Base-by-base conservation (phyloP, 2,888 invertebrate genomes). In the Eristalinus sepulchralis region DNA sequence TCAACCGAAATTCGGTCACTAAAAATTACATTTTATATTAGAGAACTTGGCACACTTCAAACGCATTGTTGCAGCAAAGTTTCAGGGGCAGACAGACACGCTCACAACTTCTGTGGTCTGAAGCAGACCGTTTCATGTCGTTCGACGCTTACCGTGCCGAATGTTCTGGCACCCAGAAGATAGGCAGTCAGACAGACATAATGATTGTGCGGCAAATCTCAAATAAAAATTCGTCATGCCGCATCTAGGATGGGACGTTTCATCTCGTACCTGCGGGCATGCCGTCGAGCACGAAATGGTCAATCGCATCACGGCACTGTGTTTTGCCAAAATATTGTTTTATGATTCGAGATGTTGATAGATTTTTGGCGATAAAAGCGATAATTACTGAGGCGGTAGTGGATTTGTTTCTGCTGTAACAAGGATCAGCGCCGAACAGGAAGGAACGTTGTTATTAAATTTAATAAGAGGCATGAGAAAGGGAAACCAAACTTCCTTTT, bases 161-260 rank as follows among this genome's bases (percentile, higher is more conserved):
- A 86, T 82, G 73, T 78, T 22, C 78, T 86, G 86, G 82, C 86
- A 82, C 86, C 82, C 78, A 78, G 27, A 75, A 78, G 82, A 82
- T 82, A 82, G 82, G 82, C 73, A 73, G 81, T 78, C 86, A 86
- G 86, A 86, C 86, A 79, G 82, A 83, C 78, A 78, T 86, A 86
- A 86, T 86, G 86, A 86, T 86, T 34, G 86, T 86, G 86, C 86
- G 86, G 86, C 83, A 83, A 70, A 83, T 70, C 78, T 86, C 86
- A 86, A 86, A 86, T 86, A 79, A 82, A 86, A 78, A 86, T 86
- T 86, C 78, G 86, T 86, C 75, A 86, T 83, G 83, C 78, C 66
- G 78, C 71, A 34, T 83, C 27, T 9, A 60, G 57, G 55, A 77
- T 68, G 11, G 64, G 67, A 47, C n/a, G 34, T 34, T 80, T 57